phyloP scores from a whole-genome alignment of 2,888 invertebrate genomes.

The Xanthorhoe designata region DNA sequence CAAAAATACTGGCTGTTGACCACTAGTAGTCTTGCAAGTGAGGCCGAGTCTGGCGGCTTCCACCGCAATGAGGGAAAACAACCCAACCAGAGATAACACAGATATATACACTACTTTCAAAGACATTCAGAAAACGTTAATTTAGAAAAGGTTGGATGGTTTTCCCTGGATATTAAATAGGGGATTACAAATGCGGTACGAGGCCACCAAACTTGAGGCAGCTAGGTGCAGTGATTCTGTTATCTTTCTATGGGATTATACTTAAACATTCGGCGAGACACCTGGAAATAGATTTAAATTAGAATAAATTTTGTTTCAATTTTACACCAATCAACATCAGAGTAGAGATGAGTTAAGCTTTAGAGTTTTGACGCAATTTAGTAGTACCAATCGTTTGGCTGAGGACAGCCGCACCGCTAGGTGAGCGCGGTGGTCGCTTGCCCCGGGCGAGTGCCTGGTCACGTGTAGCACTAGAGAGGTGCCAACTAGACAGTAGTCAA shows the following conservation, averaged over 20 bases:
- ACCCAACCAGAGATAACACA: conserved; percentile 39
- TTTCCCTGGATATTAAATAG: conserved; percentile 52
- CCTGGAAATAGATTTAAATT: conserved; percentile 85
- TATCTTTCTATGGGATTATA: conserved; percentile 77
- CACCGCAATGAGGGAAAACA: conserved; percentile 53
- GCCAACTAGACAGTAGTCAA: conserved; percentile 37
- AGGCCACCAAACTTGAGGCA: conserved; percentile 71
- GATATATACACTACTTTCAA: background rate
- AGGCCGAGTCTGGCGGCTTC: conserved; percentile 70
- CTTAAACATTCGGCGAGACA: conserved; percentile 83
- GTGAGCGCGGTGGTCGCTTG: background rate
- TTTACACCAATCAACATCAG: conserved; percentile 75
- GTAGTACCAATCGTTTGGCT: conserved; percentile 73
- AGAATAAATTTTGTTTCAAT: conserved; percentile 83
- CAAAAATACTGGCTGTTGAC: conserved; percentile 74
- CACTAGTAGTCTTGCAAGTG: conserved; percentile 78
- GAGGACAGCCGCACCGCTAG: conserved; percentile 48
- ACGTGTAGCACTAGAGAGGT: conserved; percentile 48
- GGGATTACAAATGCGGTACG: conserved; percentile 52
- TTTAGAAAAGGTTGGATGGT: conserved; percentile 33
- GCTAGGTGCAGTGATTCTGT: conserved; percentile 79
- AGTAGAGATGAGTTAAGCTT: conserved; percentile 55
- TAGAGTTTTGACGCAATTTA: conserved; percentile 75
- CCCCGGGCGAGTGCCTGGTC: background rate
- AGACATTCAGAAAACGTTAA: background rate